Conservation (phyloP, 2,888 invertebrate genomes). For the Parelbella ahira region DNA sequence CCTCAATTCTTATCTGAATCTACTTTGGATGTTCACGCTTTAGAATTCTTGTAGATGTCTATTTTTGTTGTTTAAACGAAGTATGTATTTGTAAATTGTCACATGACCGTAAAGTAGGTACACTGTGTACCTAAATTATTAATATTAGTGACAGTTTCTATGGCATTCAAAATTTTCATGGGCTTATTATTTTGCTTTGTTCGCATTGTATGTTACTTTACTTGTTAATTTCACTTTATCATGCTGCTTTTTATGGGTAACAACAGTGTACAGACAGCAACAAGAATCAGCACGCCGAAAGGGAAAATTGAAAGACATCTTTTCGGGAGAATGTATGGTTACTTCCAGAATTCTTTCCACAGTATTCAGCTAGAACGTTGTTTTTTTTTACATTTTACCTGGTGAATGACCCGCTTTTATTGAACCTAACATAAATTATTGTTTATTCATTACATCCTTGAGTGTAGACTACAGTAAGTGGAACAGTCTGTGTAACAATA, state of each 20-base stretch:
- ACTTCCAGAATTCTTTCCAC: slow-evolving; percentile 69
- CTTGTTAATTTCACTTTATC: slow-evolving; percentile 79
- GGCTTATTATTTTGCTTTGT: slow-evolving; percentile 71
- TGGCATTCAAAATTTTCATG: slow-evolving; percentile 64
- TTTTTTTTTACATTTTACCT: slow-evolving; percentile 26
- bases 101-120: slow-evolving; percentile 32
- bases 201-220: slow-evolving; percentile 67
- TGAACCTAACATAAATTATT: slow-evolving; percentile 8
- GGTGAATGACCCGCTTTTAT: slow-evolving; percentile 14
- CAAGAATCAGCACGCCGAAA: slow-evolving; percentile 89
- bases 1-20: slow-evolving; percentile 74
- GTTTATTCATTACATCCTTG: slow-evolving; percentile 7
- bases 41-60: slow-evolving; percentile 47
- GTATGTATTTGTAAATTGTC: slow-evolving; percentile 36
- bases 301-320: slow-evolving; percentile 92
- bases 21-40: slow-evolving; percentile 56
- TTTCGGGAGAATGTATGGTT: slow-evolving; percentile 91
- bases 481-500: too few species aligned
- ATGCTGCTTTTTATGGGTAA: slow-evolving; percentile 84
- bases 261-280: slow-evolving; percentile 88
- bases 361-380: slow-evolving; percentile 67
- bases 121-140: slow-evolving; percentile 41
- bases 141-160: slow-evolving; percentile 54
- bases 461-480: too few species aligned
- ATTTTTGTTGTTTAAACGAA: slow-evolving; percentile 47